Evolutionary conservation across 2,888 invertebrate species (phyloP).

Genomic region (Lithosia quadra): DNA sequence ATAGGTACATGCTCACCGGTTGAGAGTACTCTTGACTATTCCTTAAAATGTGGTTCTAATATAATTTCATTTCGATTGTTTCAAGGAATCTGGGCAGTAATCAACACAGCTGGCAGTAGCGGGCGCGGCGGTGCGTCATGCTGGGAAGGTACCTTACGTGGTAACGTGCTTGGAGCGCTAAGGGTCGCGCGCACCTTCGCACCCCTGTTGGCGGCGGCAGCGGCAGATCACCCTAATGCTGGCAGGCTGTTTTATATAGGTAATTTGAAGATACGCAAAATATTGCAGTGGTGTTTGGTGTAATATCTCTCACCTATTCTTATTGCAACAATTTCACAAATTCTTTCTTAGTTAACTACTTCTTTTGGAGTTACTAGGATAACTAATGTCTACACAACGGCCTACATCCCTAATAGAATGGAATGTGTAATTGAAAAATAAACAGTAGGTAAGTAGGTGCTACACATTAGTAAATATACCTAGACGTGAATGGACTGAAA

Average conservation of each 20-base stretch:
- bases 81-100: constrained; percentile 92
- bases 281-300: background rate
- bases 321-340: background rate
- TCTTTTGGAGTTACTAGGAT: too few relatives aligned
- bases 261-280: constrained; percentile 27
- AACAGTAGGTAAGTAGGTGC: too few relatives aligned
- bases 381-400: background rate
- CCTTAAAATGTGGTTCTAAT: background rate
- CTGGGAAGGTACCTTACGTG: constrained; percentile 90
- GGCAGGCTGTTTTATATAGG: constrained; percentile 92
- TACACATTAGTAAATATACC: too few relatives aligned
- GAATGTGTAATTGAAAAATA: too few relatives aligned
- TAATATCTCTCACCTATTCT: background rate
- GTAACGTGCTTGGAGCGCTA: constrained; percentile 90
- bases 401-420: too few relatives aligned
- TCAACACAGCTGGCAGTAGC: constrained; percentile 93
- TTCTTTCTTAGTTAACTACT: background rate
- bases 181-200: constrained; percentile 92
- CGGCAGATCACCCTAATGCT: constrained; percentile 78
- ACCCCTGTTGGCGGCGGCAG: constrained; percentile 88
- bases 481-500: too few relatives aligned
- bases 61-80: constrained; percentile 31
- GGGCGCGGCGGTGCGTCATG: constrained; percentile 91
- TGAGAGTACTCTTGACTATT: too few relatives aligned
- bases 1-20: too few relatives aligned